Evolutionary conservation across 2,888 invertebrate species (phyloP), one percentile per base, ranked within the genome.

Genomic region (Pardosa pseudoannulata): DNA sequence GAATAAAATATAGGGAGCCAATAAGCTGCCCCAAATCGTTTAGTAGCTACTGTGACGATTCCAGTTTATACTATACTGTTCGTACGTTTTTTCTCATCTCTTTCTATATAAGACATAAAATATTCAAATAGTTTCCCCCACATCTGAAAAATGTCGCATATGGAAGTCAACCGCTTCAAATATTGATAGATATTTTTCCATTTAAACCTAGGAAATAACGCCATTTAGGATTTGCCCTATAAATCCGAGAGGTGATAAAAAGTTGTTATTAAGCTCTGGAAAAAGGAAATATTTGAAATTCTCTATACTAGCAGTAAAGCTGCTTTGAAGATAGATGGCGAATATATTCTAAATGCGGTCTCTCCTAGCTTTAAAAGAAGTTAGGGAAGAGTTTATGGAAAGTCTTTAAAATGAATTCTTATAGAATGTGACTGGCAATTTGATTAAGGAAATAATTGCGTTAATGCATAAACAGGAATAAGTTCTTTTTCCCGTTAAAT

Each of bases 161-260:
- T 39, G 16, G 27, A 27, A 41, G 39, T 39, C 41, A 36, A n/a
- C 46, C 28, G 56, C 75, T 36, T 76, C 46, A 50, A 70, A 83
- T 83, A 74, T 67, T 83, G 76, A 83, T 83, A 72, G 78, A 76
- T 78, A 83, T 78, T 83, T 83, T 64, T 36, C 64, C 65, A 64
- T 31, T 41, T 72, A 41, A 78, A 23, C 32, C 65, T 68, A 28
- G 23, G 73, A 67, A 80, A 65, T 73, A 73, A 80, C 46, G 71
- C 36, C 23, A 67, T 80, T 72, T 79, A 64, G 64, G 41, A 72
- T 72, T 64, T 65, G 23, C 65, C 29, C 16, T 50, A 68, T 29
- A 56, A 56, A 68, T n/a, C 67, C 50, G 9, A 36, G n/a, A 67
- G 31, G 32, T 46, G 46, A 32, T n/a, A n/a, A 71, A 71, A 71